Conservation (phyloP, 2,888 invertebrate species). For the Busseola fusca region DNA sequence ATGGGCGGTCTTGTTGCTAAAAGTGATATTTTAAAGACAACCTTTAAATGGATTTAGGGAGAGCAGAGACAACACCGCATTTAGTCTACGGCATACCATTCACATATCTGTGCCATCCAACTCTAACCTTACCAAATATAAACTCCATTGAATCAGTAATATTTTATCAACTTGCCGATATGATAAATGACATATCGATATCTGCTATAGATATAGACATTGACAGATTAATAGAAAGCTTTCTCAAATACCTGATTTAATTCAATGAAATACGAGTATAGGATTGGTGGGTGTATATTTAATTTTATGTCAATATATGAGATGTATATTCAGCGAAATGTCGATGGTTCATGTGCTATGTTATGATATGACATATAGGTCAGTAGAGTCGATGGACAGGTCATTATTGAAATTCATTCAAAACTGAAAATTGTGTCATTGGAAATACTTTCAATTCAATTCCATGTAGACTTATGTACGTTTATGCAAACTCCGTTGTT, state of each 20-base stretch:
- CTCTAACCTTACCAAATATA: conserved; percentile 16
- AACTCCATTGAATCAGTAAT: conserved; percentile 26
- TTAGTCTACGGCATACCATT: too few species aligned
- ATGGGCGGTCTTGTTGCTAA: too few species aligned
- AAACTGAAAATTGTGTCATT: conserved; percentile 1
- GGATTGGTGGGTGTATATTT: not conserved
- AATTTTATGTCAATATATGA: conserved; percentile 1
- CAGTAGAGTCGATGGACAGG: conserved; percentile 32
- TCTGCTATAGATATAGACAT: not conserved
- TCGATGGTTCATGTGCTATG: not conserved
- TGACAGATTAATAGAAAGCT: conserved; percentile 44
- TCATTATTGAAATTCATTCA: conserved; percentile 29
- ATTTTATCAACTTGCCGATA: conserved; percentile 37
- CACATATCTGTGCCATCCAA: not conserved
- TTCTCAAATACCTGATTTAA: conserved; percentile 15
- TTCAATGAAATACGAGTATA: not conserved
- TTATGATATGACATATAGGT: conserved; percentile 15
- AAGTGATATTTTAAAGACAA: too few species aligned
- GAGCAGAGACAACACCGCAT: too few species aligned
- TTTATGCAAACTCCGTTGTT: not conserved
- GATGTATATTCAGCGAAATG: conserved; percentile 7
- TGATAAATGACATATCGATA: conserved; percentile 5
- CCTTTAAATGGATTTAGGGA: too few species aligned
- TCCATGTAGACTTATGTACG: not conserved
- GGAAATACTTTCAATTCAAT: not conserved